Conservation (phyloP, 2,888 invertebrate species). For the Eugnorisma glareosa region DNA sequence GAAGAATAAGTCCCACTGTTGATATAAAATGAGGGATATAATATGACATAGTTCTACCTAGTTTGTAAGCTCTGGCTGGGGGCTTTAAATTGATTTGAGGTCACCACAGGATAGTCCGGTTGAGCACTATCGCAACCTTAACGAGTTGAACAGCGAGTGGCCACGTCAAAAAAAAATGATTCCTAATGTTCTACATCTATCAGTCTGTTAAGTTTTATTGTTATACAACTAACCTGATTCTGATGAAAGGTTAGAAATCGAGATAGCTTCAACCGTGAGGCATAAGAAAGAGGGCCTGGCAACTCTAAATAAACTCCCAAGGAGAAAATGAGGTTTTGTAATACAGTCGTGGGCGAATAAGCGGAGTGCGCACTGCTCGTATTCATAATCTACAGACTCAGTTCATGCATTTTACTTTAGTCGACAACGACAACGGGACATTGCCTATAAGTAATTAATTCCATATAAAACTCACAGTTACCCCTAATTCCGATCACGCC, state of each 20-base stretch:
- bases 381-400: background rate
- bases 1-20: constrained; percentile 83
- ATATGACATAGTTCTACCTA: background rate
- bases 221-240: background rate
- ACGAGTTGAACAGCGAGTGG: too few species aligned
- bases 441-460: background rate
- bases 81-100: too few species aligned
- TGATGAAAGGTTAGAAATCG: background rate
- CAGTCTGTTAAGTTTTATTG: background rate
- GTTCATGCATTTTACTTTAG: background rate
- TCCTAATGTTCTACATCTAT: background rate
- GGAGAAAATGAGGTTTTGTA: background rate
- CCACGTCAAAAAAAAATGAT: too few species aligned
- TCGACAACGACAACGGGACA: background rate
- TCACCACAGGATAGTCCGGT: too few species aligned
- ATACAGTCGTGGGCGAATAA: background rate
- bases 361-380: background rate
- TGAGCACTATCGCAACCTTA: too few species aligned
- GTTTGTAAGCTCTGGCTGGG: too few species aligned
- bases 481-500: constrained; percentile 6
- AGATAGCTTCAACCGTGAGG: background rate
- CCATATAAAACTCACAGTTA: constrained; percentile 3
- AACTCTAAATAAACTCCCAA: background rate
- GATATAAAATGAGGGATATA: background rate
- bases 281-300: background rate